Evolutionary conservation across 2,113 vertebrate species (phyloP), one percentile per base, ranked within the genome.

Genomic region (Burhinus bistriatus): DNA sequence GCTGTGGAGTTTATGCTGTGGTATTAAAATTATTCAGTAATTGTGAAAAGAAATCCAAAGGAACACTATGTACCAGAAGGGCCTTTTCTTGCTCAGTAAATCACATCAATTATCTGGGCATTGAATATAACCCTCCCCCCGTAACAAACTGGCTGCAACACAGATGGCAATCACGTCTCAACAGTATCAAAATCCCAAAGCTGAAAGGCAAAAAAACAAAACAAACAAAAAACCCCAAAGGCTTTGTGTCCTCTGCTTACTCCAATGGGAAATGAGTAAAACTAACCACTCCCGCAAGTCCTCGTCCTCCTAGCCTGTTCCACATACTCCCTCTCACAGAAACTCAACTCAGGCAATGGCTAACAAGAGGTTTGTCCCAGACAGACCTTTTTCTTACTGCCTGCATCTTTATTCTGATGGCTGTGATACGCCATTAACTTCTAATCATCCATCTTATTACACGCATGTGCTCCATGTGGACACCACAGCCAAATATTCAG

Each of bases 381-480:
- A 71, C 11, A 59, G 34, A 68, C 36, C 30, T 34, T 79, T 30
- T 85, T 26, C 54, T 58, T 80, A 62, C 57, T 20, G 5, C 44
- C 58, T 57, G 5, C 8, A 65, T 30, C 38, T 73, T 84, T 51
- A 40, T 68, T 81, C 51, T 61, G 42, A 87, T 34, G 11, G 52
- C 26, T 90, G 72, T 11, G 16, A 59, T 44, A 57, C 9, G 7
- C 49, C 90, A 73, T 12, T 27, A 15, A 83, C 30, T 61, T 72
- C 44, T 83, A 64, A 83, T 58, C 8, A 21, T 23, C 14, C 1
- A 1, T 10, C n/a, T 71, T 61, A 75, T 68, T 7, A 73, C 6
- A 69, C 4, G 3, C 0, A 0, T 0, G 30, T 38, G 72, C 38
- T 82, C 65, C 71, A 59, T 3, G 1, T 3, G 51, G 49, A 72